These are phyloP conservation scores for Hydractinia echinata DNA, from an alignment of 30 jellyfish, hydroid and myxozoan genomes.

Conservation along the genomic window DNA sequence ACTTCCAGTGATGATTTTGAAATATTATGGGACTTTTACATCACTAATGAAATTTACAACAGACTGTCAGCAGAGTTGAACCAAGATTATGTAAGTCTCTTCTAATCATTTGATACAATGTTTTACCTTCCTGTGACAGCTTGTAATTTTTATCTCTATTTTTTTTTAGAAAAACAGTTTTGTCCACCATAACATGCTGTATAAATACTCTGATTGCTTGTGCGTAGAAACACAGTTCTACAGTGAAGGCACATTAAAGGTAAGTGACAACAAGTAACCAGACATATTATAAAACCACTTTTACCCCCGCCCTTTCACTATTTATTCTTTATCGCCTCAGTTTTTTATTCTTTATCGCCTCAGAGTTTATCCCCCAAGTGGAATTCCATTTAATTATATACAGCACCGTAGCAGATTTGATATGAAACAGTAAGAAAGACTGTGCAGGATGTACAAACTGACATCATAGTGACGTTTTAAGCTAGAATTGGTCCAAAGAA, in stretches of 20 bases:
- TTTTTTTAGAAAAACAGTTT: background rate
- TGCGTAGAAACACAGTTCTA: slow-evolving; percentile 26
- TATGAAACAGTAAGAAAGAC: too few species aligned
- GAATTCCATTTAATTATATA: too few species aligned
- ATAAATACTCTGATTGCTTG: slow-evolving; percentile 10
- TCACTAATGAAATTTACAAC: background rate
- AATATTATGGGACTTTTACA: slow-evolving; percentile 24
- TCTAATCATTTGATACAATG: background rate
- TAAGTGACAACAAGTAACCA: background rate
- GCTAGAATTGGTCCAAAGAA: too few species aligned
- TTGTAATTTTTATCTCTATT: background rate
- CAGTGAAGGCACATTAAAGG: slow-evolving; percentile 33
- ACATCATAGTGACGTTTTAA: too few species aligned
- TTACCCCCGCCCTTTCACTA: too few species aligned
- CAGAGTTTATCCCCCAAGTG: too few species aligned
- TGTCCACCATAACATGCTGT: background rate
- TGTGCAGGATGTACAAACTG: too few species aligned
- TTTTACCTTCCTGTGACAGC: background rate
- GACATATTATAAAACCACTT: too few species aligned
- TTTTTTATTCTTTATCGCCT: too few species aligned
- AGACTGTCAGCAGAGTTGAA: background rate
- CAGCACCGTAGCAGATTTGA: too few species aligned
- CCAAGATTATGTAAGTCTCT: background rate
- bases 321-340: too few species aligned
- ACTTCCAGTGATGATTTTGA: background rate